phyloP scores from a whole-genome alignment of 2,797 vertebrate genomes.

The Microctenopoma stevenorrisi region DNA sequence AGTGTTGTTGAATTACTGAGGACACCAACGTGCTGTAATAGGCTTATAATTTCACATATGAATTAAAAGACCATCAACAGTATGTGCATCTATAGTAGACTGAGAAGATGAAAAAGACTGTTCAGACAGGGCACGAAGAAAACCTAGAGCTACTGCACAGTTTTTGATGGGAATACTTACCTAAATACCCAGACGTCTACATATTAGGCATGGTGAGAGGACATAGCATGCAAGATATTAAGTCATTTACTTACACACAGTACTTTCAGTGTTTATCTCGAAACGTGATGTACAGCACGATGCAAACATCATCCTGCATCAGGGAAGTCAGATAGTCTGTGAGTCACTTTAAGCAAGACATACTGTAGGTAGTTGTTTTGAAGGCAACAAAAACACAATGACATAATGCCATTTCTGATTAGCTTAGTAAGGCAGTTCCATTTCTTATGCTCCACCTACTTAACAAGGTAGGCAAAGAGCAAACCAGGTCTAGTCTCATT shows the following conservation, averaged over 20 bases:
- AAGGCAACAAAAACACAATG: constrained; percentile 15
- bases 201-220: not conserved
- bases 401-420: not conserved
- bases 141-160: not conserved
- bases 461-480: not conserved
- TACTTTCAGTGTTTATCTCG: not conserved
- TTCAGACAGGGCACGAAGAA: not conserved
- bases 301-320: not conserved
- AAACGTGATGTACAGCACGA: not conserved
- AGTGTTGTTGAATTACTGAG: not conserved
- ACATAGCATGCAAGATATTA: not conserved
- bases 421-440: not conserved
- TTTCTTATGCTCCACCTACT: not conserved
- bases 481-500: not conserved
- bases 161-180: not conserved
- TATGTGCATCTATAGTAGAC: not conserved
- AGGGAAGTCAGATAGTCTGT: constrained; percentile 1
- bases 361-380: constrained; percentile 21
- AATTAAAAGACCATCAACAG: not conserved
- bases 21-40: not conserved
- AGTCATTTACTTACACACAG: not conserved
- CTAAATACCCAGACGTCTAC: not conserved
- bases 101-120: not conserved
- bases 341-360: not conserved
- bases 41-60: not conserved